These are phyloP conservation scores for Corapipo altera DNA, from an alignment of 2,113 vertebrate species.

Conservation along the genomic window DNA sequence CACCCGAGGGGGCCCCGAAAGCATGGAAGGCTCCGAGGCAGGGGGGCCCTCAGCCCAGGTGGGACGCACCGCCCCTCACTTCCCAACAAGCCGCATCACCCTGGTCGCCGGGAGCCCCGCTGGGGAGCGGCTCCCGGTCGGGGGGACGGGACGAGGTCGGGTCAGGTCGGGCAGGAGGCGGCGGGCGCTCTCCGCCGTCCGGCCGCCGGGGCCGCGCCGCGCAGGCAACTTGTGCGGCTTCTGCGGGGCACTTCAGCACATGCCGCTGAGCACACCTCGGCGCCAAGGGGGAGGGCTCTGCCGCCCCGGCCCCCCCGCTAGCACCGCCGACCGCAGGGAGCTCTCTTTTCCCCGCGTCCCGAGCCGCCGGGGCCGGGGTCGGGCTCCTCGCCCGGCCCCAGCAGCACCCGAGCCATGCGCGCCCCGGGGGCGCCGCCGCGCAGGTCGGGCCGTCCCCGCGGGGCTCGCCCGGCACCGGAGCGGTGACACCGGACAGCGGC, in stretches of 20 bases:
- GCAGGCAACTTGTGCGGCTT: neutral
- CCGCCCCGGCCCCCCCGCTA: neutral
- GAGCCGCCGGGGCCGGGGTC: neutral
- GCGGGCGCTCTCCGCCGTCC: neutral
- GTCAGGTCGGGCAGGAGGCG: neutral
- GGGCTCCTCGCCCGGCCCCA: constrained; percentile 6
- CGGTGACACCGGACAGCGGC: neutral
- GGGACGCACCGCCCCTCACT: neutral
- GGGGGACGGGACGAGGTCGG: neutral
- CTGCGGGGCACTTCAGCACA: constrained; percentile 24
- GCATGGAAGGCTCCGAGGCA: constrained; percentile 9
- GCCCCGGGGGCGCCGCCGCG: neutral
- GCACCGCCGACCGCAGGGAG: neutral
- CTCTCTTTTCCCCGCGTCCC: neutral
- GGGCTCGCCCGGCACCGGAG: neutral
- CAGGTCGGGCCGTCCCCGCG: neutral
- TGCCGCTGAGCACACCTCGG: neutral
- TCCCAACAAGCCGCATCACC: neutral
- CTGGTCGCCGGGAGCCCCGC: neutral
- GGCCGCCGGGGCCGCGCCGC: neutral
- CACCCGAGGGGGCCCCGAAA: constrained; percentile 50
- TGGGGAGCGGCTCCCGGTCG: neutral
- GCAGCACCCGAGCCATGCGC: neutral
- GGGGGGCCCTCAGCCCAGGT: neutral
- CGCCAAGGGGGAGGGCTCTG: neutral